Conservation (phyloP, 2,113 vertebrate genomes). For the Eupsittula cactorum region DNA sequence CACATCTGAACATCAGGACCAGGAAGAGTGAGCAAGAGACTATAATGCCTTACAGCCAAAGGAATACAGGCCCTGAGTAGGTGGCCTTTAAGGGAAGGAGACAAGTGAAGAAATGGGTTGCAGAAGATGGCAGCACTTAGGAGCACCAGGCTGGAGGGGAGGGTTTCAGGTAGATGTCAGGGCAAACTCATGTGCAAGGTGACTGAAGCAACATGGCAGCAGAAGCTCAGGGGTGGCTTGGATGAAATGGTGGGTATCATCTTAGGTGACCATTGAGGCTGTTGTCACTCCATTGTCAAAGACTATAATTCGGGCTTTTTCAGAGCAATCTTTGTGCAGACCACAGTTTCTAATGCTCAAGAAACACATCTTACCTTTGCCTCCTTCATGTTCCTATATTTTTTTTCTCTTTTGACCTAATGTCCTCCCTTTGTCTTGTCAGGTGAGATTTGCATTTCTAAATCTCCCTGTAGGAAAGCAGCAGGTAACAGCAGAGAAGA, state of each 20-base stretch:
- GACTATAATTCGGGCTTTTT: background rate
- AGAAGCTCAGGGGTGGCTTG: background rate
- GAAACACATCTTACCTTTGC: background rate
- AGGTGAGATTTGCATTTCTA: background rate
- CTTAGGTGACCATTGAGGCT: background rate
- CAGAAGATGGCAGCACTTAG: background rate
- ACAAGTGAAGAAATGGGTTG: background rate
- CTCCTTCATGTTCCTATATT: background rate
- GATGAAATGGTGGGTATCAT: background rate
- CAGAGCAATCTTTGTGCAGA: background rate
- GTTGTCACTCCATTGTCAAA: background rate
- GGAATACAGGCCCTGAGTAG: background rate
- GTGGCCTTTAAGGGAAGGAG: background rate
- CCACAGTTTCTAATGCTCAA: background rate
- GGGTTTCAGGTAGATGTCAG: background rate
- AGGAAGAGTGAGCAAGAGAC: background rate
- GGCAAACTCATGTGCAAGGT: background rate
- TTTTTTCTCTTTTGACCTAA: constrained; percentile 14
- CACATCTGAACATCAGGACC: background rate
- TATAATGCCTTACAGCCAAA: background rate
- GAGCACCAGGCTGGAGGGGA: background rate
- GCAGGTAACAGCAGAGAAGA: background rate
- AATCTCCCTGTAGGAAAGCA: background rate
- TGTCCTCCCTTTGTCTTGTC: background rate
- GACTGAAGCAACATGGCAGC: background rate